These are phyloP conservation scores for western clawed frog (Xenopus tropicalis) DNA, from an alignment of 2,113 vertebrate genomes.

Conservation along the genomic window DNA sequence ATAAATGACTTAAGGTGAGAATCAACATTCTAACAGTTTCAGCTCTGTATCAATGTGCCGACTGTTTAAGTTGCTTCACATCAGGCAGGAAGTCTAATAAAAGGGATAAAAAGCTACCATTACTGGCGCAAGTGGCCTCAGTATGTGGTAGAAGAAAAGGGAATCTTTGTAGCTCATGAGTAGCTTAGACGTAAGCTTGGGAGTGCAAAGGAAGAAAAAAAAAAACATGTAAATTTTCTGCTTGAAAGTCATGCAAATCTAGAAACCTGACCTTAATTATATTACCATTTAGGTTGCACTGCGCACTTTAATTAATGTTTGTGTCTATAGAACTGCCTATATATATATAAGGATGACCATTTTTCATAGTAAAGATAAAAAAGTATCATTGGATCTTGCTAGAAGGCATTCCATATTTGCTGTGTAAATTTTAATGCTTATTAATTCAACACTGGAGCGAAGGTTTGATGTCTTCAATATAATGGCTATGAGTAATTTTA, in stretches of 20 bases:
- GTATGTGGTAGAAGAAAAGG: not conserved
- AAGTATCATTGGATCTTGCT: too few relatives aligned
- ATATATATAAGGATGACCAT: too few relatives aligned
- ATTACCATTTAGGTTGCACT: too few relatives aligned
- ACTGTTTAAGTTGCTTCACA: not conserved
- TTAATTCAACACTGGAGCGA: too few relatives aligned
- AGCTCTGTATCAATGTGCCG: not conserved
- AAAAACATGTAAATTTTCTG: not conserved
- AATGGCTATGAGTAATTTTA: too few relatives aligned
- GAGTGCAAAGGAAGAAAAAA: not conserved
- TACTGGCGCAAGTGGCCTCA: not conserved
- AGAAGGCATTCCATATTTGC: too few relatives aligned
- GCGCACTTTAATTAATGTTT: too few relatives aligned
- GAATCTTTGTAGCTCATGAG: not conserved
- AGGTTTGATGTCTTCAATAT: too few relatives aligned
- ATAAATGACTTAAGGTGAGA: not conserved
- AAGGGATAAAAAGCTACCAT: not conserved
- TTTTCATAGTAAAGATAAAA: too few relatives aligned
- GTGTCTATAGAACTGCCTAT: too few relatives aligned
- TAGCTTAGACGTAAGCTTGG: not conserved
- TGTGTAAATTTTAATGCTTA: too few relatives aligned
- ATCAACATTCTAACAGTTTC: slow-evolving; percentile 1
- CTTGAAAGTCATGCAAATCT: not conserved
- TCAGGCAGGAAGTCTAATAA: not conserved
- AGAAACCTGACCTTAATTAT: not conserved